Percentiles rank a stretch among this genome's conserved stretches.
phyloP scores from a whole-genome alignment of 23 tunicate genomes.

The Diplosoma virens region DNA sequence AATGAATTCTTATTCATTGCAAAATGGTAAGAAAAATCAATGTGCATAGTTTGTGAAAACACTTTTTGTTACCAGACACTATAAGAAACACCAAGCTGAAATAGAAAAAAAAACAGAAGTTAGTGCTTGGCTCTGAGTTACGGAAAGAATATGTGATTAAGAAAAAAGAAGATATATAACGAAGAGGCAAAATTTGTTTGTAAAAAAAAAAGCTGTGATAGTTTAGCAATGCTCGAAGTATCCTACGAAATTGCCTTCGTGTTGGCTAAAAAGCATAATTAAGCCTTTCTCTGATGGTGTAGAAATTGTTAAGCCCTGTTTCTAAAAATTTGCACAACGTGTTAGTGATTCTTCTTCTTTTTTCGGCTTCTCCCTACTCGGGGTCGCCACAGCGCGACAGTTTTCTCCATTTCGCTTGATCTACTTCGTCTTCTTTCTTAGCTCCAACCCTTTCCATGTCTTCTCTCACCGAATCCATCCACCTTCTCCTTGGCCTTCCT shows the following conservation, averaged over 20 bases:
- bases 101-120: conserved; percentile 1
- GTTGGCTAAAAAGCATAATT: background rate
- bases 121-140: conserved; percentile 15
- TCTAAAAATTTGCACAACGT: background rate
- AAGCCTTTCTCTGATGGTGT: background rate
- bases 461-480: no score
- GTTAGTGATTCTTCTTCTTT: no score
- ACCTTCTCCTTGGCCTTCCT: no score
- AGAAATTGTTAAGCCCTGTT: background rate
- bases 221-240: background rate
- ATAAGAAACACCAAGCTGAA: background rate
- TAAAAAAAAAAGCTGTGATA: background rate
- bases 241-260: background rate
- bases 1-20: background rate
- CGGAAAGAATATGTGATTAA: background rate
- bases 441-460: no score
- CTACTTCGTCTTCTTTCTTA: no score
- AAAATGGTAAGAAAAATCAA: background rate
- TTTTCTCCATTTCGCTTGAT: no score
- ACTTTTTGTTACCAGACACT: background rate
- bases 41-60: background rate
- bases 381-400: no score
- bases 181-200: background rate
- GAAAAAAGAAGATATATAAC: background rate
- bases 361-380: no score